Conservation (phyloP, 2,888 invertebrate species). For the Amiota communis region DNA sequence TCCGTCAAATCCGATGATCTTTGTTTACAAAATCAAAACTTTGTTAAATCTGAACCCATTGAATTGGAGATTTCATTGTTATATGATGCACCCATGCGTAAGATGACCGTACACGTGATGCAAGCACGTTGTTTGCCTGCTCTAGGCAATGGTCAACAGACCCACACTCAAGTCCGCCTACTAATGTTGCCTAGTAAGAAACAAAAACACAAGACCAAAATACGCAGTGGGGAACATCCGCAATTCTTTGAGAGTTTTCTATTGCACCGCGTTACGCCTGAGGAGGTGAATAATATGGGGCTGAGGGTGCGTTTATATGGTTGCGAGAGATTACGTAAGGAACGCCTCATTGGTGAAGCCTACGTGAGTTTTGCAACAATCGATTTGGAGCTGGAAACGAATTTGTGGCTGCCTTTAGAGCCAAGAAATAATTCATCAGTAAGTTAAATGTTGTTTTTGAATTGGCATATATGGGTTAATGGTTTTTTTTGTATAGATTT, state of each 20-base stretch:
- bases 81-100: constrained; percentile 91
- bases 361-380: constrained; percentile 91
- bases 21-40: constrained; percentile 73
- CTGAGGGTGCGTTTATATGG: constrained; percentile 92
- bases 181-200: constrained; percentile 92
- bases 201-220: constrained; percentile 95
- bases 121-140: constrained; percentile 88
- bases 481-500: constrained; percentile 68
- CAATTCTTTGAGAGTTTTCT: constrained; percentile 94
- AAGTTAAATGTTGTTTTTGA: constrained; percentile 46
- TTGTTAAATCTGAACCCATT: constrained; percentile 81
- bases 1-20: constrained; percentile 72
- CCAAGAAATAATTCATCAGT: constrained; percentile 78
- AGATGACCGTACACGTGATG: constrained; percentile 93
- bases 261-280: constrained; percentile 92
- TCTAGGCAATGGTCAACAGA: constrained; percentile 79
- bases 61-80: constrained; percentile 84
- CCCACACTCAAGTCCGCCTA: constrained; percentile 85
- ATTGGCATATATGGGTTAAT: not conserved
- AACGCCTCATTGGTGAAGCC: constrained; percentile 92
- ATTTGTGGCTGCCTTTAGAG: constrained; percentile 90
- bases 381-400: constrained; percentile 91
- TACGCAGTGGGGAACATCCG: constrained; percentile 91
- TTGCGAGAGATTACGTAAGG: constrained; percentile 93
- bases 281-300: constrained; percentile 94